Evolutionary conservation across 2,797 vertebrate species (phyloP).

Genomic region (Danio jaintianensis): DNA sequence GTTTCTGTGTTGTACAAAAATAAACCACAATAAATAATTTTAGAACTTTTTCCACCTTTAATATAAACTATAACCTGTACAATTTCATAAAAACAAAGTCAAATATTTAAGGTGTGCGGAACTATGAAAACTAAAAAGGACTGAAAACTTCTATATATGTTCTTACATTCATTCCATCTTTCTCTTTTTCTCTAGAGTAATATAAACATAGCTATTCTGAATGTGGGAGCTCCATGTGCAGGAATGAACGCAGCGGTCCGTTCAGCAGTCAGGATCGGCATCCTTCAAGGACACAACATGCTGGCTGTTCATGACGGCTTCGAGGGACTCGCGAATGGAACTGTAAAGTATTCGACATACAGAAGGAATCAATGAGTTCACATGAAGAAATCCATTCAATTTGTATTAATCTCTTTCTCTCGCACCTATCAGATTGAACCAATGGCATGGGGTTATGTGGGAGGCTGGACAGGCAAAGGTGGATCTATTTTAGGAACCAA

Average conservation of each 20-base stretch:
- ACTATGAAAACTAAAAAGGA: too few relatives aligned
- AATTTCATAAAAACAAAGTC: too few relatives aligned
- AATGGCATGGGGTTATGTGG: constrained; percentile 86
- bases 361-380: neutral
- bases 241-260: constrained; percentile 95
- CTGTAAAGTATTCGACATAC: constrained; percentile 72
- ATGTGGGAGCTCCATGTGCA: constrained; percentile 90
- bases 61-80: too few relatives aligned
- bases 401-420: neutral
- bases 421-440: constrained; percentile 85
- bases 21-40: too few relatives aligned
- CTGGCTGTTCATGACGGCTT: constrained; percentile 92
- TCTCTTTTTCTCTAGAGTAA: constrained; percentile 65
- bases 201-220: constrained; percentile 89
- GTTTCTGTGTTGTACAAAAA: too few relatives aligned
- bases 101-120: too few relatives aligned
- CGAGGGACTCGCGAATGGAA: constrained; percentile 89
- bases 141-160: neutral
- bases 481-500: constrained; percentile 95
- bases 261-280: constrained; percentile 87
- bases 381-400: neutral
- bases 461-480: constrained; percentile 92
- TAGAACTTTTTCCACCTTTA: too few relatives aligned
- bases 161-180: neutral
- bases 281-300: constrained; percentile 92